These are phyloP conservation scores for Anhinga rufa DNA, from an alignment of 2,113 vertebrate genomes.

Conservation along the genomic window DNA sequence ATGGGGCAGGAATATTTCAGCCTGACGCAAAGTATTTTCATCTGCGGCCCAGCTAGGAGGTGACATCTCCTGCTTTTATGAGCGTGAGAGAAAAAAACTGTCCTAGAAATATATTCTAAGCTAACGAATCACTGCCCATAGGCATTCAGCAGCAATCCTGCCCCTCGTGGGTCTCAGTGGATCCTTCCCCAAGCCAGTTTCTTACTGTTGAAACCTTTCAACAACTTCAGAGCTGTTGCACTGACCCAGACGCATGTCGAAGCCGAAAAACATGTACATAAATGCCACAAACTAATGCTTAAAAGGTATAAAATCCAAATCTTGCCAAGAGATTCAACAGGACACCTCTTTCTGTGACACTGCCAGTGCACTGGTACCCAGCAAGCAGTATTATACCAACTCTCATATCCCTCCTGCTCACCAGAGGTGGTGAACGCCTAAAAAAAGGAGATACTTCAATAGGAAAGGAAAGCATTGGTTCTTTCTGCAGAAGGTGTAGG, in stretches of 20 bases:
- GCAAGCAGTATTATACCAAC: neutral
- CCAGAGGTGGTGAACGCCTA: neutral
- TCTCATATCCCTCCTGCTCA: neutral
- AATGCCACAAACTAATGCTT: neutral
- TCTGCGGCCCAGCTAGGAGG: neutral
- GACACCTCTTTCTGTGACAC: neutral
- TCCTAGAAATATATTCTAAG: neutral
- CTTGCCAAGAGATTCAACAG: neutral
- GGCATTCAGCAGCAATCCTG: neutral
- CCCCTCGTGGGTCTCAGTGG: neutral
- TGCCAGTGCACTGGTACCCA: neutral
- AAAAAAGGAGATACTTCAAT: neutral
- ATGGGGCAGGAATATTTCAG: neutral
- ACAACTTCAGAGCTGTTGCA: neutral
- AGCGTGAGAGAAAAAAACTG: neutral
- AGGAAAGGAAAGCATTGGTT: neutral
- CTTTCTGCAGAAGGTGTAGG: neutral
- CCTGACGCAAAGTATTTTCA: neutral
- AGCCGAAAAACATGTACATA: fast-evolving
- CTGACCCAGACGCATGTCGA: fast-evolving
- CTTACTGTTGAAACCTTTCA: neutral
- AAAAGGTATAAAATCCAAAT: neutral
- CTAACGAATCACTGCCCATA: neutral
- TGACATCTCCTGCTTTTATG: neutral
- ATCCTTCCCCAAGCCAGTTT: neutral